A percentile compares a stretch with the other conserved stretches of the same genome.
Evolutionary conservation across 1,140 invertebrate species (phyloP).

Genomic region (Cydia amplana): DNA sequence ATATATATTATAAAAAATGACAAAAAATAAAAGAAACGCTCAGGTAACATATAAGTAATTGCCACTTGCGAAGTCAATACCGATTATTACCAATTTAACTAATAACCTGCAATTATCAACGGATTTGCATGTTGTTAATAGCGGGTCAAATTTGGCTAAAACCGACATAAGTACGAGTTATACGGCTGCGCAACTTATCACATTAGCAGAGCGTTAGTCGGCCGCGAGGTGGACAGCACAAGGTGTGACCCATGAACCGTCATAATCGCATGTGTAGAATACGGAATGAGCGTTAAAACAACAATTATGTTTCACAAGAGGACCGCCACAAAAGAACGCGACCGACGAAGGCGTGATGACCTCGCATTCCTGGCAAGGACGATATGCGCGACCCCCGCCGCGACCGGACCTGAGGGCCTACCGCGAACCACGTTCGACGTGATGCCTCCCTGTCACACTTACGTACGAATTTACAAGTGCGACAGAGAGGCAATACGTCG

Average conservation of each 20-base stretch:
- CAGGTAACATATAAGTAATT: background rate
- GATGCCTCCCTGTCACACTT: too few relatives aligned
- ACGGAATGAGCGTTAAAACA: slow-evolving; percentile 61
- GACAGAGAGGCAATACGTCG: too few relatives aligned
- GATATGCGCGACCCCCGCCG: slow-evolving; percentile 45
- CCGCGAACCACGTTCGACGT: too few relatives aligned
- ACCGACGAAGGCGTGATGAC: slow-evolving; percentile 64
- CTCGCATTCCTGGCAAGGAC: slow-evolving; percentile 79
- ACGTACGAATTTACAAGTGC: too few relatives aligned
- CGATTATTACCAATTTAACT: slow-evolving; percentile 3
- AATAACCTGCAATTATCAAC: slow-evolving; percentile 10
- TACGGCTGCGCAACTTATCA: background rate
- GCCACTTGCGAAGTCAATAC: slow-evolving; percentile 1
- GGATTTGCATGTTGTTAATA: background rate
- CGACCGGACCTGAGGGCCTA: slow-evolving; percentile 43
- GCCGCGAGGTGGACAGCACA: slow-evolving; percentile 38
- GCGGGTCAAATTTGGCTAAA: background rate
- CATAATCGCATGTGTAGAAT: slow-evolving; percentile 65
- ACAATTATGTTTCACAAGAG: slow-evolving; percentile 68
- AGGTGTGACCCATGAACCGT: slow-evolving; percentile 46
- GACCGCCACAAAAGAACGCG: slow-evolving; percentile 58
- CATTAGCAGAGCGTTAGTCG: slow-evolving; percentile 11
- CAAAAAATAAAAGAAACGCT: too few relatives aligned
- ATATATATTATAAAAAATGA: too few relatives aligned
- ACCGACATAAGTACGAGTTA: background rate